Evolutionary conservation across 2,113 vertebrate species (phyloP).

Genomic region (Cyprinodon brontotheroides): DNA sequence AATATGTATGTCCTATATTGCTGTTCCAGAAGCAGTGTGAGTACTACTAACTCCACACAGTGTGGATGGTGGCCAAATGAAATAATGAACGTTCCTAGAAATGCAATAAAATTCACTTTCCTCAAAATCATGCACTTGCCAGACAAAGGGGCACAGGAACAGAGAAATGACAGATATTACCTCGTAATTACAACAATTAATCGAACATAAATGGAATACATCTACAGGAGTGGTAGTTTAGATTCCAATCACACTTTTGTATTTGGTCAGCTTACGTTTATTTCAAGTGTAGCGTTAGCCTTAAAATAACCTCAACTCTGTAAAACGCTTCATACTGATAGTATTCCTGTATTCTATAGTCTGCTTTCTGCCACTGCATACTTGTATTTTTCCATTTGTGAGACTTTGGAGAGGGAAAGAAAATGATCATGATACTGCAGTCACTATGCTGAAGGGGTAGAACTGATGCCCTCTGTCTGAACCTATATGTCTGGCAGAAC

Average conservation of each 20-base stretch:
- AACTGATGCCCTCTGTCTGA: too few species aligned
- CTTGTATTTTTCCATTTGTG: background rate
- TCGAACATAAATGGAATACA: background rate
- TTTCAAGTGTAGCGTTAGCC: background rate
- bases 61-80: background rate
- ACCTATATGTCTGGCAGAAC: too few species aligned
- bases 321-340: background rate
- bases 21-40: background rate
- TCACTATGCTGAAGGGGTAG: too few species aligned
- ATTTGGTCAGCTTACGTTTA: background rate
- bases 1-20: background rate
- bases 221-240: background rate
- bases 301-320: background rate
- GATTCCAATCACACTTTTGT: background rate
- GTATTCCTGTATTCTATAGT: background rate
- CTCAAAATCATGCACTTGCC: background rate
- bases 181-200: background rate
- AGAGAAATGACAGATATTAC: background rate
- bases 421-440: too few species aligned
- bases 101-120: background rate
- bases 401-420: too few species aligned
- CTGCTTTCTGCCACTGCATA: background rate
- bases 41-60: background rate
- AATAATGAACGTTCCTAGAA: background rate
- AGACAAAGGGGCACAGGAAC: background rate